Evolutionary conservation across 2,113 vertebrate genomes (phyloP), one percentile per base, ranked within the genome.

Genomic region (Phalacrocorax brasilianus): DNA sequence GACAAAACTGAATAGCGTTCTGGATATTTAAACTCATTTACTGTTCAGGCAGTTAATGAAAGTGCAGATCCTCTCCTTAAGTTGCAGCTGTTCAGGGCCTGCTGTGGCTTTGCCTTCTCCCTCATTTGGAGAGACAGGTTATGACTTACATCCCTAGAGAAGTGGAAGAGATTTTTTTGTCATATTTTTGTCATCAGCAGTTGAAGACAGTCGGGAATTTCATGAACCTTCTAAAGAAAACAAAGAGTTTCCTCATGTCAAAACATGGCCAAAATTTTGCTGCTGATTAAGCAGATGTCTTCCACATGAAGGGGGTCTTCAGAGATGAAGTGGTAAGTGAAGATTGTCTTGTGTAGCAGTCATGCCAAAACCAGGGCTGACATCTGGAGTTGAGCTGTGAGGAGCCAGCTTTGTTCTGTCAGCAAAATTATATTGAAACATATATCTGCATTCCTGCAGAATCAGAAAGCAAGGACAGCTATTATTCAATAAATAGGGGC

Each of bases 151-250:
- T 14, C 30, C 22, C 52, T 8, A 52, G 68, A 87, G 76, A 72
- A 91, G 56, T 35, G 44, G 53, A 49, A 92, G 71, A 67, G 56
- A 59, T 59, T 12, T 33, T 70, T 74, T 67, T 28, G 40, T 82
- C 73, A 56, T 73, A 83, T 74, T 93, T 92, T 93, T 93, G 83
- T 66, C 58, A 93, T 42, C 42, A 56, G 81, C 74, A 67, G 84
- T 70, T 50, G 70, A 80, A 88, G 76, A 70, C 42, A 65, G 52
- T 14, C 2, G 11, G 42, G 59, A 84, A 52, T 65, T 76, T 38
- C 30, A 75, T 14, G 42, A 89, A 50, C 8, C 12, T 86, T 55
- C 40, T 40, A 42, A 81, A 81, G 73, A 72, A 92, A 75, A 89
- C 30, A 70, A 73, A 91, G 70, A 59, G 9, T 70, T 96, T 82